Percentiles rank a stretch among this genome's conserved stretches.
These are phyloP conservation scores for Thereva nobilitata DNA, from an alignment of 2,888 invertebrate genomes.

Conservation along the genomic window DNA sequence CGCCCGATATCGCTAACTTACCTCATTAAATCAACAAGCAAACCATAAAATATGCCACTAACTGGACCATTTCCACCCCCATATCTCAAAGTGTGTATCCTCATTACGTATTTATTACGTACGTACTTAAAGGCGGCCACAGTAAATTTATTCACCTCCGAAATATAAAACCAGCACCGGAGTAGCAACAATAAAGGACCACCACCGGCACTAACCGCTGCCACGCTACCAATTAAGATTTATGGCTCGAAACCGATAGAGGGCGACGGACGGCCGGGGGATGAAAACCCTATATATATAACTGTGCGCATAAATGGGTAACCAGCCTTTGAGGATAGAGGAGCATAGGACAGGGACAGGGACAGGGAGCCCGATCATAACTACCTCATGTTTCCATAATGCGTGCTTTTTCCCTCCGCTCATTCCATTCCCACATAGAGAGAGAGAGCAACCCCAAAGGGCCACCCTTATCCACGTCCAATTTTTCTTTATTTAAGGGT, in stretches of 20 bases:
- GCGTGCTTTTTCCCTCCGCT: constrained; percentile 13
- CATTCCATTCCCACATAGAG: neutral
- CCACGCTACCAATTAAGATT: constrained; percentile 42
- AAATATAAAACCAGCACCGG: constrained; percentile 39
- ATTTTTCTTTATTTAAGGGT: constrained; percentile 40
- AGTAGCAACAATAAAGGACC: constrained; percentile 35
- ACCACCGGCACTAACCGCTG: constrained; percentile 39
- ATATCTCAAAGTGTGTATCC: constrained; percentile 32
- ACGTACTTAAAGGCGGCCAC: constrained; percentile 39
- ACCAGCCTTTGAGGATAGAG: constrained; percentile 7
- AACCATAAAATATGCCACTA: constrained; percentile 40
- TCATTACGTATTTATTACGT: constrained; percentile 43
- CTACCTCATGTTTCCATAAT: constrained; percentile 35
- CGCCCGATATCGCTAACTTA: constrained; percentile 36
- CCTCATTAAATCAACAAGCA: constrained; percentile 42
- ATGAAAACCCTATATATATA: constrained; percentile 11
- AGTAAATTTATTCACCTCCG: constrained; percentile 42
- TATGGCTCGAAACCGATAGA: constrained; percentile 41
- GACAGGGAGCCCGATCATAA: constrained; percentile 30
- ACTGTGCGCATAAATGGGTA: constrained; percentile 18
- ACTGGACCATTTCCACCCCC: constrained; percentile 34
- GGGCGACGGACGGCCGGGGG: constrained; percentile 12
- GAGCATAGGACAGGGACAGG: neutral
- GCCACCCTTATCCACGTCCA: constrained; percentile 31
- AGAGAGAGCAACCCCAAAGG: constrained; percentile 12